These are phyloP conservation scores for Oceanodroma tethys DNA, from an alignment of 2,113 vertebrate genomes.

Conservation along the genomic window DNA sequence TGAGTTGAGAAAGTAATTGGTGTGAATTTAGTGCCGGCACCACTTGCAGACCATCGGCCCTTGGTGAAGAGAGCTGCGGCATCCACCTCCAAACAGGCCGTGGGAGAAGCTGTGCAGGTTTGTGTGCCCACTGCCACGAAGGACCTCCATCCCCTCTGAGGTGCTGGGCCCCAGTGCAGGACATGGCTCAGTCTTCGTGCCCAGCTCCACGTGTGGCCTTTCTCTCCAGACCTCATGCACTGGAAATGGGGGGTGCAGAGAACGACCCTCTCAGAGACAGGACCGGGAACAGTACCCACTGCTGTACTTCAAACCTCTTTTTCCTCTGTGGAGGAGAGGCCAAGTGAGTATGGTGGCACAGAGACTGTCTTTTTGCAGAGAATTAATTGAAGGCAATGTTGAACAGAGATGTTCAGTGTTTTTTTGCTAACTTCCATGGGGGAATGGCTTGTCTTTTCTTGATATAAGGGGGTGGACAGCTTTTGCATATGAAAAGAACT, in stretches of 20 bases:
- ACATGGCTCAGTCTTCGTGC: rapidly evolving
- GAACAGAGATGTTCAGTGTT: not conserved
- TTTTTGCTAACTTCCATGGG: not conserved
- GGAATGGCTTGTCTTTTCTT: slow-evolving; percentile 16
- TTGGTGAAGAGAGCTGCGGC: not conserved
- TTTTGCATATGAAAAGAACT: slow-evolving; percentile 27
- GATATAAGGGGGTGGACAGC: slow-evolving; percentile 41
- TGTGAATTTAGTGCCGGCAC: not conserved
- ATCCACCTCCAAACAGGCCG: not conserved
- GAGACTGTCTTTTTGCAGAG: not conserved
- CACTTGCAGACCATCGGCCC: not conserved
- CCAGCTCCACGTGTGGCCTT: not conserved
- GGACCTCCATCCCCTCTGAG: not conserved
- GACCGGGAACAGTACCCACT: not conserved
- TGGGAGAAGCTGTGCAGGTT: not conserved
- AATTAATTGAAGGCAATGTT: not conserved
- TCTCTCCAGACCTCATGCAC: not conserved
- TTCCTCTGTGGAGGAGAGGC: not conserved
- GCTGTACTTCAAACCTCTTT: not conserved
- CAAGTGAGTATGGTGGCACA: not conserved
- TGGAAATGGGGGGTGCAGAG: not conserved
- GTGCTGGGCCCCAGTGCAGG: not conserved
- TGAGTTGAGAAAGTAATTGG: not conserved
- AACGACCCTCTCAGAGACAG: not conserved
- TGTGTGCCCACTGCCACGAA: not conserved